Percentiles rank a stretch among this genome's conserved stretches.
Evolutionary conservation across 2,113 vertebrate species (phyloP).

Genomic region (Natator depressus): DNA sequence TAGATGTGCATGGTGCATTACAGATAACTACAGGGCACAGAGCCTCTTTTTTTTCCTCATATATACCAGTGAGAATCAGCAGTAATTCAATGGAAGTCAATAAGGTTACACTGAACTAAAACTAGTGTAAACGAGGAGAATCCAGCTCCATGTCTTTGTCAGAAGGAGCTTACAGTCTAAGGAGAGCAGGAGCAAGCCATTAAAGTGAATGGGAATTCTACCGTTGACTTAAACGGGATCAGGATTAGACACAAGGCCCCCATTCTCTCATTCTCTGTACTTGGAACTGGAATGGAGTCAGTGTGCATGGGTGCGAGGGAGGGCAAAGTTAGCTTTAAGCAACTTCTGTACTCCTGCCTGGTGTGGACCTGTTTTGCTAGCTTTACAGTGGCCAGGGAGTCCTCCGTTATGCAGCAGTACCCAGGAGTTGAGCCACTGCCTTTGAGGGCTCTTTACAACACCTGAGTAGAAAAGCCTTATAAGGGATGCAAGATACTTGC

Average conservation of each 20-base stretch:
- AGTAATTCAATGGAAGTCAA: neutral
- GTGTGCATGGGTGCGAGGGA: accelerated
- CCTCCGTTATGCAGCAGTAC: accelerated
- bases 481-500: neutral
- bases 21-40: neutral
- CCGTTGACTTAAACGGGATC: neutral
- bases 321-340: neutral
- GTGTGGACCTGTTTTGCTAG: neutral
- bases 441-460: neutral
- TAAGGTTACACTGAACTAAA: neutral
- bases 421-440: neutral
- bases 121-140: neutral
- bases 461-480: neutral
- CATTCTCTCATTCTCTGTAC: neutral
- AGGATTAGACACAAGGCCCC: accelerated
- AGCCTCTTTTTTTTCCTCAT: neutral
- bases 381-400: neutral
- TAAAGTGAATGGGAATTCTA: neutral
- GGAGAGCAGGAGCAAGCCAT: no score
- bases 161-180: neutral
- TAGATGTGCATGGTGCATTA: accelerated
- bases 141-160: neutral
- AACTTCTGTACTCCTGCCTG: neutral
- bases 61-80: neutral
- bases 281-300: neutral